Base-by-base conservation (phyloP, 2,888 invertebrate species). In the Trypoxylon attenuatum region DNA sequence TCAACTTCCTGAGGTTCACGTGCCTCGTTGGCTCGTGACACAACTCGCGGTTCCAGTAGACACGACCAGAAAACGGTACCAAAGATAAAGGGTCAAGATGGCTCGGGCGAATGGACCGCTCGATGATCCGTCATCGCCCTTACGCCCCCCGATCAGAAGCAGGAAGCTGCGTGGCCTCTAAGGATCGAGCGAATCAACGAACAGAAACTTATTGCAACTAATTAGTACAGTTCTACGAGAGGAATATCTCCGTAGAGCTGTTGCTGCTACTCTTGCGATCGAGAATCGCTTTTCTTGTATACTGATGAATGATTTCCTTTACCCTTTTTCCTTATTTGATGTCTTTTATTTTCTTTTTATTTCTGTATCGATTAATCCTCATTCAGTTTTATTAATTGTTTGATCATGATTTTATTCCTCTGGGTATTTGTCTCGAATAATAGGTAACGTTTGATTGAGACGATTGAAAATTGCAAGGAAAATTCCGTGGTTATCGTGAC, bases 21-120 rank as follows among this genome's bases (percentile, higher is more conserved):
- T 71, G 63, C 46, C 61, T 66, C 53, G 42, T 74, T 51, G 69
- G 62, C 54, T 84, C 84, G 84, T 84, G 84, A 84, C 84, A 82
- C 75, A 69, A 71, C 57, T 53, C 64, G 63, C 13, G 19, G 27
- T 1, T 29, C 39, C 10, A 13, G 13, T 33, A 33, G 33, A 33
- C 10, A 33, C 1, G 23, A 27, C 25, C n/a, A 16, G 4, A 10
- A 13, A 27, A 33, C 13, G 33, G 5, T 33, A 27, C 27, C 27
- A 27, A 4, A n/a, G n/a, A 2, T 6, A 13, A 6, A 13, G 13
- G 33, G n/a, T 33, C 21, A 18, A 53, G 33, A 5, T 33, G 33
- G 33, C 13, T 13, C 33, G 13, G 33, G 33, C 33, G 8, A 33
- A n/a, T 16, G 52, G 8, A n/a, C 38, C 21, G 25, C 27, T 27